A percentile compares a stretch with the other conserved stretches of the same genome.
Conservation (phyloP, 2,113 vertebrate species). For the Nothobranchius kuhntae region DNA sequence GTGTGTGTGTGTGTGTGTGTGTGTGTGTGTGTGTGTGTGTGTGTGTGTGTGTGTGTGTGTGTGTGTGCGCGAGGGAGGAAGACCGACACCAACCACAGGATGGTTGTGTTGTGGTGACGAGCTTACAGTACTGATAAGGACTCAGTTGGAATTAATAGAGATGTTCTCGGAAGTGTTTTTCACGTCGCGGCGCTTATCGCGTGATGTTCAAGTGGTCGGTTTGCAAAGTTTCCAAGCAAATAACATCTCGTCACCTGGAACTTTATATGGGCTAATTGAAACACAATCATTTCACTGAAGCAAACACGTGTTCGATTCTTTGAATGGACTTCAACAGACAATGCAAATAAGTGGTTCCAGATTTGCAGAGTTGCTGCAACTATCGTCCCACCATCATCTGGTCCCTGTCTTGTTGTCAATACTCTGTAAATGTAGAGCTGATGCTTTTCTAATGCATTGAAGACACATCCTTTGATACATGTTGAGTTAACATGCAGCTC, state of each 20-base stretch:
- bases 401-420: background rate
- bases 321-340: background rate
- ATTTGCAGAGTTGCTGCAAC: background rate
- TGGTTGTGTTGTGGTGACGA: conserved; percentile 30
- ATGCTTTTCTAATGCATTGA: too few relatives aligned
- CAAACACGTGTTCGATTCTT: background rate
- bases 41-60: background rate
- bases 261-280: background rate
- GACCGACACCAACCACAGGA: conserved; percentile 8
- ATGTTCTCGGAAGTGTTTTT: conserved; percentile 45
- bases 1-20: too few relatives aligned
- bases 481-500: too few relatives aligned
- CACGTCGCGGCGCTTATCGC: conserved; percentile 1
- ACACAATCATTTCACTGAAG: background rate
- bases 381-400: background rate
- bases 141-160: conserved; percentile 9
- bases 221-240: conserved; percentile 18
- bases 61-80: conserved; percentile 8
- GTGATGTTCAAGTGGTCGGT: background rate
- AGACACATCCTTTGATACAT: too few relatives aligned
- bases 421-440: too few relatives aligned
- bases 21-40: too few relatives aligned
- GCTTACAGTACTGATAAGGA: background rate
- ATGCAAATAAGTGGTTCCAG: background rate
- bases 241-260: background rate